Evolutionary conservation across 1,140 invertebrate species (phyloP).

Genomic region (Brevipalpus yothersi): DNA sequence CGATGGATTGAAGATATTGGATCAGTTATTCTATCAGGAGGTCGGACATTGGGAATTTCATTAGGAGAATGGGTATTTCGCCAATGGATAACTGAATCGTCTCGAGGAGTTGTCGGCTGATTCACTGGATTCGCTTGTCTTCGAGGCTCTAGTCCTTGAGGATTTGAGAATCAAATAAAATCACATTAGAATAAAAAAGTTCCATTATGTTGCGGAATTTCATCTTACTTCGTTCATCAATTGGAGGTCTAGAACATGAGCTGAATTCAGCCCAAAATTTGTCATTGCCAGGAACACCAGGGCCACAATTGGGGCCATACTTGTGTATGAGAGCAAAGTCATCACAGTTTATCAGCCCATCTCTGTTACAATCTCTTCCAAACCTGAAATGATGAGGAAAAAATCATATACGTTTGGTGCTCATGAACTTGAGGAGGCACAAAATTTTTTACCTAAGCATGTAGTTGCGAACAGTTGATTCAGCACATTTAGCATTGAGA

Average conservation of each 20-base stretch:
- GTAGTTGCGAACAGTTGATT: slow-evolving; percentile 41
- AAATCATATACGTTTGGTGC: too few relatives aligned
- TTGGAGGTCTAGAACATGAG: background rate
- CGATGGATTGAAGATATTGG: too few relatives aligned
- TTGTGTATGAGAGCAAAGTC: slow-evolving; percentile 37
- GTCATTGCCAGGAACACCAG: background rate
- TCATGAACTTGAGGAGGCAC: background rate
- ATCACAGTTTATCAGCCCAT: slow-evolving; percentile 6
- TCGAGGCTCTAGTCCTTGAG: too few relatives aligned
- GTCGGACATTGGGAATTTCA: background rate
- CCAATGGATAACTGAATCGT: too few relatives aligned
- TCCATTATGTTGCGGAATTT: too few relatives aligned
- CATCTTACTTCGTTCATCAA: background rate
- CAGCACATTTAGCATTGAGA: slow-evolving; percentile 40
- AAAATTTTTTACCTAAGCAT: slow-evolving; percentile 30
- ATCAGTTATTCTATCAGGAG: background rate
- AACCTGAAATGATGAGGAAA: slow-evolving; percentile 19
- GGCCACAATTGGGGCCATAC: slow-evolving; percentile 5
- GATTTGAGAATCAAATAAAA: too few relatives aligned
- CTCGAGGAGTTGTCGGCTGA: too few relatives aligned
- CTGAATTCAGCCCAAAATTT: background rate
- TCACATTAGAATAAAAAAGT: too few relatives aligned
- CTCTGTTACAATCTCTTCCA: slow-evolving; percentile 46
- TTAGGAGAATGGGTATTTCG: too few relatives aligned
- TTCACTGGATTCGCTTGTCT: too few relatives aligned